Percentiles rank a stretch among this genome's conserved stretches.
phyloP scores from a whole-genome alignment of 2,113 vertebrate species.

The Acanthisitta chloris region DNA sequence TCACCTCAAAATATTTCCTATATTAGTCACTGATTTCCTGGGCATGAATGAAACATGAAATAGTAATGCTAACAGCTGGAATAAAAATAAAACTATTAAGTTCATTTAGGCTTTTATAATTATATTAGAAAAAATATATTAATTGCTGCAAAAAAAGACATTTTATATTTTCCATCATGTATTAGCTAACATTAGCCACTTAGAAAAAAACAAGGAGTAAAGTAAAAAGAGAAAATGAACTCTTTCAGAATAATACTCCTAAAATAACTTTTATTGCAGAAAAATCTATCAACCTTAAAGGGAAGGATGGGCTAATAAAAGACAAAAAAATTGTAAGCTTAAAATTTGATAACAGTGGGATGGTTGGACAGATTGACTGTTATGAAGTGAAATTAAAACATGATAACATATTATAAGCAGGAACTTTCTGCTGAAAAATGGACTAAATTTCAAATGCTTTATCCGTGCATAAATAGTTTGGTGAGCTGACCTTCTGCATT shows the following conservation, averaged over 20 bases:
- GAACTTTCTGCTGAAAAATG: neutral
- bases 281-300: neutral
- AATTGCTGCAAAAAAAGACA: neutral
- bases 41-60: neutral
- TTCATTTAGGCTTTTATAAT: neutral
- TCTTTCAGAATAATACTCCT: neutral
- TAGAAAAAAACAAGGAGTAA: neutral
- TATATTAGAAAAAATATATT: neutral
- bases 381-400: conserved; percentile 38
- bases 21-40: neutral
- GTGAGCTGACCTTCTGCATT: conserved; percentile 26
- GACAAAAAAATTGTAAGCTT: neutral
- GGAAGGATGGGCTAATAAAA: neutral
- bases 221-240: neutral
- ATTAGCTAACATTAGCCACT: neutral
- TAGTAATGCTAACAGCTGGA: neutral
- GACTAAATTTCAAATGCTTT: neutral
- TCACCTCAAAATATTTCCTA: neutral
- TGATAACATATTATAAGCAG: neutral
- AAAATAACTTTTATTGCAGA: neutral
- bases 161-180: neutral
- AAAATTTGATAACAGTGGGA: neutral
- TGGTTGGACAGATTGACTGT: neutral
- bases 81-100: neutral
- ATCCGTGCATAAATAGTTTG: conserved; percentile 2